A percentile compares a stretch with the other conserved stretches of the same genome.
Conservation (phyloP, 2,113 vertebrate genomes). For the Axis porcinus region DNA sequence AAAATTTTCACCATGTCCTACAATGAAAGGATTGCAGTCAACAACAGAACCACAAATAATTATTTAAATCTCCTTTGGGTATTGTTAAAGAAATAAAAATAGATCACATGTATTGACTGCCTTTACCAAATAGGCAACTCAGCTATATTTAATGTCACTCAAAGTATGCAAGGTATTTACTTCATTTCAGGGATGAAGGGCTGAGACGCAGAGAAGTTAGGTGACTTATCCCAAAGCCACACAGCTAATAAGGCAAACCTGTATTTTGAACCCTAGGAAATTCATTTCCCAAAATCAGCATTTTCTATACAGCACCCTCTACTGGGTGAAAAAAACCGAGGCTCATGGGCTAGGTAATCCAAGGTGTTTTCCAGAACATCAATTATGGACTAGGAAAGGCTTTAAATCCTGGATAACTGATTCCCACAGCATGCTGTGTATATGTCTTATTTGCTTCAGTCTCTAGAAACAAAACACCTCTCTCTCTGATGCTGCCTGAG, state of each 20-base stretch:
- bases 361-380: not conserved
- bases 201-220: not conserved
- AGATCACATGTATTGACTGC: not conserved
- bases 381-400: not conserved
- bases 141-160: not conserved
- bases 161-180: not conserved
- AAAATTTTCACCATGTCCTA: not conserved
- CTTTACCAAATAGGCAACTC: not conserved
- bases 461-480: not conserved
- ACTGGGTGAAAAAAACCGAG: not conserved
- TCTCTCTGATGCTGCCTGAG: not conserved
- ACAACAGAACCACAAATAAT: not conserved
- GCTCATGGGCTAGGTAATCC: not conserved
- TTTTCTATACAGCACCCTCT: not conserved
- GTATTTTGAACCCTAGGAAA: not conserved
- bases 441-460: not conserved
- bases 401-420: not conserved
- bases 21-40: not conserved
- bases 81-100: not conserved
- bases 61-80: not conserved
- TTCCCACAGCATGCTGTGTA: not conserved
- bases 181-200: not conserved
- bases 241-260: not conserved
- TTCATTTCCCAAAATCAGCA: not conserved
- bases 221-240: not conserved